Percentiles rank a stretch among this genome's conserved stretches.
phyloP scores from a whole-genome alignment of 2,888 invertebrate genomes.

The Antheraea yamamai region DNA sequence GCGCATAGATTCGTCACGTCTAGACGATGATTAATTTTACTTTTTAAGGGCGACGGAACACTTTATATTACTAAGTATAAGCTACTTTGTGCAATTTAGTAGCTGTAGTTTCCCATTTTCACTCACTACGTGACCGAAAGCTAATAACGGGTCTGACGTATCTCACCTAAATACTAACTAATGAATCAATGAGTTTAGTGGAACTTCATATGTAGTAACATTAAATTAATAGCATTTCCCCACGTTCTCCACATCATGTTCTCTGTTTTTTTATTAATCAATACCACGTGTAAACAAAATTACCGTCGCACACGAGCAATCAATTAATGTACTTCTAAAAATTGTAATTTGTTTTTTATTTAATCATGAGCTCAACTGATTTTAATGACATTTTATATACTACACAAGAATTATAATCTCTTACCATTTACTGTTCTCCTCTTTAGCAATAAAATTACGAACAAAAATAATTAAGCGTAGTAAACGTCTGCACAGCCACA shows the following conservation, averaged over 20 bases:
- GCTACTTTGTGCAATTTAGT: background rate
- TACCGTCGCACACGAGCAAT: background rate
- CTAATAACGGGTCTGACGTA: background rate
- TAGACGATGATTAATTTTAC: slow-evolving; percentile 12
- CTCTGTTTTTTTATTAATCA: background rate
- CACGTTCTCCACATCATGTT: too few relatives aligned
- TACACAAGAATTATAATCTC: too few relatives aligned
- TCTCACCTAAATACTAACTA: background rate
- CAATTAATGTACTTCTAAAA: background rate
- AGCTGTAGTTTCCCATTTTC: background rate
- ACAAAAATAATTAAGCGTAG: too few relatives aligned
- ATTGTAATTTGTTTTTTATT: background rate
- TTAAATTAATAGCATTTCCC: background rate
- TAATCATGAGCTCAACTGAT: background rate
- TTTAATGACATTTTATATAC: too few relatives aligned
- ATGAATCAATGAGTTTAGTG: background rate
- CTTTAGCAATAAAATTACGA: too few relatives aligned
- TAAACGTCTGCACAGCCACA: too few relatives aligned
- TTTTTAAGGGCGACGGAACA: background rate
- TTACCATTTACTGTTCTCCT: too few relatives aligned
- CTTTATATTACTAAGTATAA: background rate
- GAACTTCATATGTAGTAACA: background rate
- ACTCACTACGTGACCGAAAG: background rate
- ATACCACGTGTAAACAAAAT: background rate
- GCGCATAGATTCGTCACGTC: slow-evolving; percentile 26